Percentiles rank a stretch among this genome's conserved stretches.
phyloP scores from a whole-genome alignment of 2,797 vertebrate species.

The Falco columbarius region DNA sequence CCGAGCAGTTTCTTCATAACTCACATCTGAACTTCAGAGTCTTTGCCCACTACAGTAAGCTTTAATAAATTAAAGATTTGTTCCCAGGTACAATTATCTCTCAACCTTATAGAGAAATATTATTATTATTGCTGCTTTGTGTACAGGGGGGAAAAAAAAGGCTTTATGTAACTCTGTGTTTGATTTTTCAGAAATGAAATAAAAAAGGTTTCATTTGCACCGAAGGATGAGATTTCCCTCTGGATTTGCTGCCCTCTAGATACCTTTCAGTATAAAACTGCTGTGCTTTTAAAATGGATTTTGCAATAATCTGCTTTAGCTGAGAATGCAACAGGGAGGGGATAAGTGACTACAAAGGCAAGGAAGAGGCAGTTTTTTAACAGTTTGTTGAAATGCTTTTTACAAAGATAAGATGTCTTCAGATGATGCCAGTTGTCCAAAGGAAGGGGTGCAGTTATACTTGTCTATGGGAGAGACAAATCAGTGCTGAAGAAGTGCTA shows the following conservation, averaged over 20 bases:
- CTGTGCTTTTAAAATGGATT: slow-evolving; percentile 51
- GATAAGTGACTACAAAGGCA: background rate
- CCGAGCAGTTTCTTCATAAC: background rate
- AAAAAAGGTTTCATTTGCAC: slow-evolving; percentile 36
- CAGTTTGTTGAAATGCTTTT: background rate
- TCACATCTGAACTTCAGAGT: slow-evolving; percentile 26
- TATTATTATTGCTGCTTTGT: slow-evolving; percentile 2
- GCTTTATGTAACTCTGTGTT: slow-evolving; percentile 12
- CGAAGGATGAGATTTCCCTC: slow-evolving; percentile 55
- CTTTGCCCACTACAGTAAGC: background rate
- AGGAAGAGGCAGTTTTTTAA: background rate
- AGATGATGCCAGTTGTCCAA: background rate
- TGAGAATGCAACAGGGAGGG: background rate
- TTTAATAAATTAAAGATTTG: slow-evolving; percentile 36
- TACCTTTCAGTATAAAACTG: slow-evolving; percentile 58
- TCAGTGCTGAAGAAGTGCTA: background rate
- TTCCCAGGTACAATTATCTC: background rate
- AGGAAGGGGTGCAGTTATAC: background rate
- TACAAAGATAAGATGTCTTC: background rate
- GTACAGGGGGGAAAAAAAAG: background rate
- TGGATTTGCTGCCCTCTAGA: slow-evolving; percentile 67
- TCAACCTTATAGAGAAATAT: background rate
- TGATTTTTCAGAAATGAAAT: slow-evolving; percentile 49
- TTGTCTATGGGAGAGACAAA: background rate
- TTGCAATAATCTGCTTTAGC: slow-evolving; percentile 29